Base-by-base conservation (phyloP, 1,140 invertebrate species). In the Acromyrmex echinatior region DNA sequence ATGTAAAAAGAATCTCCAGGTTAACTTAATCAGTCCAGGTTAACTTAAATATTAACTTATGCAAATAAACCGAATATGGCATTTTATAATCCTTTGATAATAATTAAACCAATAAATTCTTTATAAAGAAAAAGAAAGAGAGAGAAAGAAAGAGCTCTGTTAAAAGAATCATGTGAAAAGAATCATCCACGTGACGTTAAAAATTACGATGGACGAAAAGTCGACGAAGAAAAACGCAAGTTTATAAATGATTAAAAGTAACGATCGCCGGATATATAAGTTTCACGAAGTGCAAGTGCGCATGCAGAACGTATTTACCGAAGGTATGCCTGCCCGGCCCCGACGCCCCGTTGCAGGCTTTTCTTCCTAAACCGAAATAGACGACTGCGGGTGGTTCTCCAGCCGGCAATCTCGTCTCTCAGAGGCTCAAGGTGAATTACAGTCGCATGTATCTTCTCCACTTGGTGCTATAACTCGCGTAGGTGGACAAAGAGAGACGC, bases 371-470 rank as follows among this genome's bases (percentile, higher is more conserved):
- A 68, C 63, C 60, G 45, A 76, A 84, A 87, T 74, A 71, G 82
- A 86, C 25, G 86, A 78, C 81, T 28, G 73, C 49, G 81, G 71
- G 16, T 86, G 53, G 25, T 60, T 58, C 78, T 81, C 85, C 76
- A 77, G 31, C 60, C 76, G 28, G 65, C 85, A 86, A 79, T 71
- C 85, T 86, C 85, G 85, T 86, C 85, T 81, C 65, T 86, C 76
- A 87, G 81, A 49, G 58, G 73, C 86, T 87, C 86, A 86, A 63
- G 82, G 87, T 79, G 82, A 88, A 79, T 79, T 86, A 88, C 87
- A 74, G 87, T 73, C 51, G 53, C 80, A 16, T 68, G 56, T 86
- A 79, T 71, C 74, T 73, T 45, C 87, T 68, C 60, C 73, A 56
- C 74, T 86, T 74, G 74, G 51, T 21, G 16, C 73, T 65, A 86